phyloP scores from a whole-genome alignment of 2,113 vertebrate genomes.

The Macheiramphus alcinus region DNA sequence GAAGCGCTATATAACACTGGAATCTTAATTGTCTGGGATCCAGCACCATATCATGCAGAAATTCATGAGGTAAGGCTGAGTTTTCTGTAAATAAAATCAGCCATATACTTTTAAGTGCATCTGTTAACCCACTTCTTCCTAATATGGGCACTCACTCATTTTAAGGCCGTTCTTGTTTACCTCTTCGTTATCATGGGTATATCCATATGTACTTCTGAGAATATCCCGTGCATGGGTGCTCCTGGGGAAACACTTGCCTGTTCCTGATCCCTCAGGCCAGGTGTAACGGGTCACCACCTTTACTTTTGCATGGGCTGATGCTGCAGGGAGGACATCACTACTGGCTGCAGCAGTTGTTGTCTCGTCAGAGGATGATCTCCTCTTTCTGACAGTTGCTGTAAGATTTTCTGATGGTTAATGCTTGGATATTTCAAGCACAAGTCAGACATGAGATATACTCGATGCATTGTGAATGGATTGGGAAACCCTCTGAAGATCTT shows the following conservation, averaged over 20 bases:
- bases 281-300: not conserved
- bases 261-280: not conserved
- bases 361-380: not conserved
- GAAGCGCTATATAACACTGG: slow-evolving; percentile 73
- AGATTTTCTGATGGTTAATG: not conserved
- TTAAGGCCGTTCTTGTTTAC: not conserved
- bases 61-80: slow-evolving; percentile 70
- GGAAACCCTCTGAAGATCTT: not conserved
- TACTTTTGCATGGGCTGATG: not conserved
- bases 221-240: not conserved
- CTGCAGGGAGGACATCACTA: not conserved
- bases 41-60: slow-evolving; percentile 74
- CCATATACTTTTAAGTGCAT: not conserved
- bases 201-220: not conserved
- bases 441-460: not conserved
- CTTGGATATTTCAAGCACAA: not conserved
- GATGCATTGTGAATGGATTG: not conserved
- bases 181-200: not conserved
- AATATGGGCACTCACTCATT: not conserved
- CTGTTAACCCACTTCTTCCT: not conserved
- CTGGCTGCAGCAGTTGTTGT: not conserved
- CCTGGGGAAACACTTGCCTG: not conserved
- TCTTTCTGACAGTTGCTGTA: not conserved
- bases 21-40: slow-evolving; percentile 81
- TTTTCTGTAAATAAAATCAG: not conserved